These are phyloP conservation scores for Pecten maximus DNA, from an alignment of 2,888 invertebrate genomes.

Conservation along the genomic window DNA sequence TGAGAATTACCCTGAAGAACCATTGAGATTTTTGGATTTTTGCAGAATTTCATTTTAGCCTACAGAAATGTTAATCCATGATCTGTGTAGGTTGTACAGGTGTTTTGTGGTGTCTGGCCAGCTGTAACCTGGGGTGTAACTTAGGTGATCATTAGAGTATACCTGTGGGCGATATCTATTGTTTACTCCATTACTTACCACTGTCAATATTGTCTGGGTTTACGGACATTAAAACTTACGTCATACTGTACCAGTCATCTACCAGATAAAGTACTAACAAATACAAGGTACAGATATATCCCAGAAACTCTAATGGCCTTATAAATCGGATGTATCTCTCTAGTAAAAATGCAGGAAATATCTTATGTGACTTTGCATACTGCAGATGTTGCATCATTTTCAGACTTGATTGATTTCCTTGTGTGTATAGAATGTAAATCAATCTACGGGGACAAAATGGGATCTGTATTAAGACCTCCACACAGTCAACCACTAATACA, in stretches of 20 bases:
- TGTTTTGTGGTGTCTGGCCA: not conserved
- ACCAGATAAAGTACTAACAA: no score
- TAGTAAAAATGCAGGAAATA: not conserved
- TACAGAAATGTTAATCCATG: not conserved
- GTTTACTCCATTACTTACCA: not conserved
- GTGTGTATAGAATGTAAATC: not conserved
- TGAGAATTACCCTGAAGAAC: no score
- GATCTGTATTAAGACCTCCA: not conserved
- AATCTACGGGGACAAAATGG: not conserved
- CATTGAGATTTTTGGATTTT: no score
- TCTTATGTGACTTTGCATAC: not conserved
- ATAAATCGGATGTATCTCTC: no score
- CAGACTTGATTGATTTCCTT: not conserved
- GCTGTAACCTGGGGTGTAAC: not conserved
- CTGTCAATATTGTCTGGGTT: no score
- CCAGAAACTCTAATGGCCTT: no score
- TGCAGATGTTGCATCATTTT: not conserved
- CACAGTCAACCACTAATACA: no score
- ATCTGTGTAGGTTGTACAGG: not conserved
- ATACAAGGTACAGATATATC: no score
- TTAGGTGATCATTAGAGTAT: not conserved
- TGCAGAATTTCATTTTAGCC: not conserved
- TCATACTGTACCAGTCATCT: no score
- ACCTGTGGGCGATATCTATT: no score
- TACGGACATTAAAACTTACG: no score